These are phyloP conservation scores for zebrafish (Danio rerio) DNA, from an alignment of 2,113 vertebrate genomes.

Conservation along the genomic window GRCz12tu NC_133176.1:35660501-35661000, in stretches of 20 bases:
- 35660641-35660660: conserved; percentile 2
- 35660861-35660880: neutral
- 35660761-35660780: neutral
- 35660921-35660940: neutral
- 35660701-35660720: too few species aligned
- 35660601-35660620: conserved; percentile 13
- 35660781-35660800: neutral
- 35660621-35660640: neutral
- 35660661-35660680: conserved; percentile 1
- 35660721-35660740: neutral
- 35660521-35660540: conserved; percentile 51
- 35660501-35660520: conserved; percentile 43
- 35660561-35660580: conserved; percentile 41
- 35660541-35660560: conserved; percentile 53
- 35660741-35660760: neutral
- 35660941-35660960: neutral
- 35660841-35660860: neutral
- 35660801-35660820: neutral
- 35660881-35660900: neutral
- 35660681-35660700: neutral
- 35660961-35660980: neutral
- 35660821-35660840: conserved; percentile 14
- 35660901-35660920: neutral
- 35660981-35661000: neutral
- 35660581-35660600: conserved; percentile 37